Conservation (phyloP, 2,797 vertebrate genomes). For the Silurus lanzhouensis region DNA sequence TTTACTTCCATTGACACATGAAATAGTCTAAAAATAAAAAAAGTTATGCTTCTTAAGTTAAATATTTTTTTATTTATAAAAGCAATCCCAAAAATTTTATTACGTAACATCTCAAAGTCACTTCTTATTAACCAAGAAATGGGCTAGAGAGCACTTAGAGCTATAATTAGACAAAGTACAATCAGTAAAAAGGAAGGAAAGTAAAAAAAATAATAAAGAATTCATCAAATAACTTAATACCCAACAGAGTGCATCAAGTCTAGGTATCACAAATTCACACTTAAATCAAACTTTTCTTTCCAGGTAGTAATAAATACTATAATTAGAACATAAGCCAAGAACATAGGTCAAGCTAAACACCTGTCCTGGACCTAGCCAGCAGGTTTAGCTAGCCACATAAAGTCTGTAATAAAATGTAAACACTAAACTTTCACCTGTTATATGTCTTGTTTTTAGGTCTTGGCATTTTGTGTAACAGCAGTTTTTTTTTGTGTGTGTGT, state of each 20-base stretch:
- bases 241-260: neutral
- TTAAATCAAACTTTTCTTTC: neutral
- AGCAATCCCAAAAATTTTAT: neutral
- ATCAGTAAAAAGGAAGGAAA: too few species aligned
- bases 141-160: too few species aligned
- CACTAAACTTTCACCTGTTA: neutral
- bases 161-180: too few species aligned
- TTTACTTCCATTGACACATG: neutral
- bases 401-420: neutral
- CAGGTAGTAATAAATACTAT: neutral
- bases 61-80: too few species aligned
- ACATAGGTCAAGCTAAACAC: neutral
- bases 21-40: constrained; percentile 2
- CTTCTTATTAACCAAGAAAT: too few species aligned
- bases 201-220: too few species aligned
- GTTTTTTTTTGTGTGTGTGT: neutral
- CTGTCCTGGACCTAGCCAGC: neutral
- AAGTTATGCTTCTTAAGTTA: neutral
- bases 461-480: neutral
- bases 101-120: neutral
- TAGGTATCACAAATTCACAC: neutral
- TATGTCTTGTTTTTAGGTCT: neutral
- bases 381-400: neutral
- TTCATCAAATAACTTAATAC: too few species aligned
- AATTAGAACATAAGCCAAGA: neutral